Percentiles rank a stretch among this genome's conserved stretches.
These are phyloP conservation scores for Xenops minutus DNA, from an alignment of 2,797 vertebrate species.

Conservation along the genomic window DNA sequence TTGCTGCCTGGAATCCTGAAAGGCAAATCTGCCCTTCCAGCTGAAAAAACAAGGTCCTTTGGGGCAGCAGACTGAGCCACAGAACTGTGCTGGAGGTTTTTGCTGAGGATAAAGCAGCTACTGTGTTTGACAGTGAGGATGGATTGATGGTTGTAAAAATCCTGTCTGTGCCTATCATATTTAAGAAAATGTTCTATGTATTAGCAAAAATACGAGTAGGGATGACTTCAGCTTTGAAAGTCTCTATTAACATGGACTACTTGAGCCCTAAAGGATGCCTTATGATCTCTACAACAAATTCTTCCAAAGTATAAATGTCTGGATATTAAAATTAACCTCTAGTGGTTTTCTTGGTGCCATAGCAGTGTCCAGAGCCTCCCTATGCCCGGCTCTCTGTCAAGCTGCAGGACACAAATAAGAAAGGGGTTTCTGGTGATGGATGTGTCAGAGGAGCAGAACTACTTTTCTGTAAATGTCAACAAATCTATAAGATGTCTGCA, in stretches of 20 bases:
- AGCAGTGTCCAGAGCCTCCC: background rate
- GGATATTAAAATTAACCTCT: background rate
- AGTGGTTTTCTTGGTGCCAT: background rate
- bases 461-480: background rate
- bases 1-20: conserved; percentile 2
- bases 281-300: background rate
- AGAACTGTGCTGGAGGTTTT: background rate
- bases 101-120: conserved; percentile 7
- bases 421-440: background rate
- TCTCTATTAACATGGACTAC: background rate
- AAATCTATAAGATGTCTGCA: background rate
- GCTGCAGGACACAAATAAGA: background rate
- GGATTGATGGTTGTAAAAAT: conserved; percentile 25
- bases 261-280: conserved; percentile 34
- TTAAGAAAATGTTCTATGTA: conserved; percentile 10
- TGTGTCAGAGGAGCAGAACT: background rate
- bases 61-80: background rate
- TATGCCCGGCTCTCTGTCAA: background rate
- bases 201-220: conserved; percentile 1
- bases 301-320: background rate
- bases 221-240: conserved; percentile 8
- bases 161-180: conserved; percentile 34
- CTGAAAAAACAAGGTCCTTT: background rate
- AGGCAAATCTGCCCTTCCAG: background rate
- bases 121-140: conserved; percentile 5